Evolutionary conservation across 2,888 invertebrate species (phyloP), one percentile per base, ranked within the genome.

Genomic region (Polietes domitor): DNA sequence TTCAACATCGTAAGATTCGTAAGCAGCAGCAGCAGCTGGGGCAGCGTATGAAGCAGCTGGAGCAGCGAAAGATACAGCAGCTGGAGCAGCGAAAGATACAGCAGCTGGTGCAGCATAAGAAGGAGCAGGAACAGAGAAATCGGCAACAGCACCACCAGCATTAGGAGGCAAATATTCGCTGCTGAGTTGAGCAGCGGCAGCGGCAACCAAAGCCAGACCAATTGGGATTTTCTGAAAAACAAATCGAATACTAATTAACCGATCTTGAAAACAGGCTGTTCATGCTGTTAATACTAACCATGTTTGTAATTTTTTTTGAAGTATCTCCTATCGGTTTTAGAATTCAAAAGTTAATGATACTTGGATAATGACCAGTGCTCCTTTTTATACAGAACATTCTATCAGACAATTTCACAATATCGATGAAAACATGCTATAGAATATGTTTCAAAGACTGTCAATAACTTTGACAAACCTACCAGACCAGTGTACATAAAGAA

Each of bases 191-290:
- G 90, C 89, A 85, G 90, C 88, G 74, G 88, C 89, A 50, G 88
- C 89, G 86, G 89, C 86, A 90, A 90, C 88, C 88, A 82, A 89
- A 88, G 91, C 90, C 65, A 90, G 89, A 41, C 88, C 88, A 87
- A 90, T 79, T 80, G 90, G 80, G 81, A 89, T 84, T 90, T 90
- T 91, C 91, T 90, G 87, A 6, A 83, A 80, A 50, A 65, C 50
- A 61, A 21, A 28, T 65, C 6, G 7, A 32, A 47, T 4, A 41
- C 2, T 12, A 37, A 41, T 47, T 47, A 47, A n/a, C 2, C n/a
- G 4, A 37, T 32, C 12, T 41, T 10, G 41, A 32, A n/a, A 53
- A 24, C n/a, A n/a, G n/a, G n/a, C 61, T 28, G 28, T 32, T 32
- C 61, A 47, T n/a, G 2, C 6, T 26, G 37, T 10, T 1, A 3